Percentiles rank a stretch among this genome's conserved stretches.
phyloP scores from a whole-genome alignment of 2,113 vertebrate genomes.

The Nesoenas mayeri region DNA sequence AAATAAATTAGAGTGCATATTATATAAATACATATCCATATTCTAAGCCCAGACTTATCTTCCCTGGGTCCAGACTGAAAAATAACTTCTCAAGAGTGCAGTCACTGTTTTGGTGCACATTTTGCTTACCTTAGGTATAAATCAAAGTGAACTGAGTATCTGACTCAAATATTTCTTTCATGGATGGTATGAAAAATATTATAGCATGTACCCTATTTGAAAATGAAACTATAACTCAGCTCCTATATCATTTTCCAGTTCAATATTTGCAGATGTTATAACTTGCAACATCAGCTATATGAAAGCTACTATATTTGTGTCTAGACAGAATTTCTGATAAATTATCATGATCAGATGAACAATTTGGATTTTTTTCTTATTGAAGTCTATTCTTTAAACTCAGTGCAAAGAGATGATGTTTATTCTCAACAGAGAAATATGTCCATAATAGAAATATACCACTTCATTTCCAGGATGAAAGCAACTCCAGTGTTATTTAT shows the following conservation, averaged over 20 bases:
- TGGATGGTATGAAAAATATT: slow-evolving; percentile 16
- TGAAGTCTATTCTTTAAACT: slow-evolving; percentile 29
- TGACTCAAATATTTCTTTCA: slow-evolving; percentile 23
- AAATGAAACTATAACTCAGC: slow-evolving; percentile 30
- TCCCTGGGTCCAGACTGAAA: not conserved
- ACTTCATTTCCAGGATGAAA: slow-evolving; percentile 13
- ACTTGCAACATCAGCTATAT: not conserved
- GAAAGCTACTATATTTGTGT: not conserved
- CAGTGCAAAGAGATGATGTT: slow-evolving; percentile 1
- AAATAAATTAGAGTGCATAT: not conserved
- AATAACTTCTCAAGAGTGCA: not conserved
- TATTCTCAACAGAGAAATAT: not conserved
- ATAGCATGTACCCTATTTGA: not conserved
- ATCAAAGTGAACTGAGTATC: not conserved
- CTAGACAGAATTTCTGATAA: slow-evolving; percentile 25
- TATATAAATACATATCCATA: not conserved
- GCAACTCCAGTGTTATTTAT: slow-evolving; percentile 22
- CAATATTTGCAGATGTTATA: not conserved
- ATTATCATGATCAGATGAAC: slow-evolving; percentile 6
- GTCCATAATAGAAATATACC: not conserved
- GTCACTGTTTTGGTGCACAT: not conserved
- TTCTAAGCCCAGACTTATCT: not conserved
- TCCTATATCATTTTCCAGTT: not conserved
- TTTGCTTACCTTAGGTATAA: slow-evolving; percentile 6
- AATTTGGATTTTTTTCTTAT: not conserved